phyloP scores from a whole-genome alignment of 1,140 invertebrate species.

The Zaprionus nigranus region DNA sequence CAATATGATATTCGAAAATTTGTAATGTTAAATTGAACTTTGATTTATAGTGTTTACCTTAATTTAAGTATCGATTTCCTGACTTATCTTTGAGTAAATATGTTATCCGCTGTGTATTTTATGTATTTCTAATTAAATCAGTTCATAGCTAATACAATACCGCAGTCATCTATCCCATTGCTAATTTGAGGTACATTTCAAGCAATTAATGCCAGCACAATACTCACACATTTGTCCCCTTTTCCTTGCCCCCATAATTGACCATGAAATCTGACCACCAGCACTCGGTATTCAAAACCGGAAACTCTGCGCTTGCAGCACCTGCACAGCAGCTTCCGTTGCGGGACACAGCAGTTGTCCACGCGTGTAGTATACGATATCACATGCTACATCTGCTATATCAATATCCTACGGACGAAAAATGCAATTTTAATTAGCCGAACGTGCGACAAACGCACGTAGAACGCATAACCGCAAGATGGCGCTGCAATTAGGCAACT shows the following conservation, averaged over 20 bases:
- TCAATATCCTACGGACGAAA: slow-evolving; percentile 68
- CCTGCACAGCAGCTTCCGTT: background rate
- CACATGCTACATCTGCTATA: slow-evolving; percentile 54
- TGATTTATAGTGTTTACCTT: too few species aligned
- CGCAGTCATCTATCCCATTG: too few species aligned
- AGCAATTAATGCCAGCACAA: background rate
- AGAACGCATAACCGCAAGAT: slow-evolving; percentile 78
- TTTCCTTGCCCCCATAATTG: background rate
- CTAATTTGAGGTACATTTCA: too few species aligned
- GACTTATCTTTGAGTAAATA: too few species aligned
- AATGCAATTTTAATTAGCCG: slow-evolving; percentile 82
- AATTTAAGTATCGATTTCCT: too few species aligned
- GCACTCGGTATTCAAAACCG: background rate
- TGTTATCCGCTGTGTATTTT: too few species aligned
- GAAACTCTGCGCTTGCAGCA: background rate
- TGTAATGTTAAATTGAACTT: too few species aligned
- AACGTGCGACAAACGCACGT: slow-evolving; percentile 81
- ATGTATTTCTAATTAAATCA: too few species aligned
- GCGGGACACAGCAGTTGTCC: background rate
- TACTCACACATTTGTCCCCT: background rate
- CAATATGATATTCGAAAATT: background rate
- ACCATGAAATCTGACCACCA: slow-evolving; percentile 11
- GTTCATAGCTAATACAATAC: too few species aligned
- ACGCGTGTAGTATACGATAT: slow-evolving; percentile 27
- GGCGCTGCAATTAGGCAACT: slow-evolving; percentile 74